Evolutionary conservation across 2,888 invertebrate genomes (phyloP).

Genomic region (Pegoplata infirma): DNA sequence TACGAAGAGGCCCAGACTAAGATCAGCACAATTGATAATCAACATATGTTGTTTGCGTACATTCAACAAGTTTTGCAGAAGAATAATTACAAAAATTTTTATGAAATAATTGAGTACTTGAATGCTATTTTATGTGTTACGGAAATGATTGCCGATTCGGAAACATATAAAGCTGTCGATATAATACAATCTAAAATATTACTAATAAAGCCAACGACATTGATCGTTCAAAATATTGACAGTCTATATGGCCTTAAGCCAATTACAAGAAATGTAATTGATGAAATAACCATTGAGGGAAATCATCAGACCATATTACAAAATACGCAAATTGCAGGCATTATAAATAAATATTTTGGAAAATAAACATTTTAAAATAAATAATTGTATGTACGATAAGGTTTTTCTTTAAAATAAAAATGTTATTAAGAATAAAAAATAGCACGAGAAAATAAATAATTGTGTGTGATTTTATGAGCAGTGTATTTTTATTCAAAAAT

Average conservation of each 20-base stretch:
- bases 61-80: slow-evolving; percentile 18
- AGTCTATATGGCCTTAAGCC: slow-evolving; percentile 42
- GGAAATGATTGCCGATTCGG: neutral
- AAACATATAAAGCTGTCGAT: slow-evolving; percentile 15
- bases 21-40: neutral
- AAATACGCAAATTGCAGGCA: slow-evolving; percentile 81
- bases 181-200: slow-evolving; percentile 40
- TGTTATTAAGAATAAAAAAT: too few species aligned
- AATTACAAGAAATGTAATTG: slow-evolving; percentile 28
- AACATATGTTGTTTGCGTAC: neutral
- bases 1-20: neutral
- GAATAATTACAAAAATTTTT: neutral
- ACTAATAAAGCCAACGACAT: slow-evolving; percentile 25
- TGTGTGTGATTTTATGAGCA: too few species aligned
- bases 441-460: too few species aligned
- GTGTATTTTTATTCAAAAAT: too few species aligned
- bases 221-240: slow-evolving; percentile 24
- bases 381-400: too few species aligned
- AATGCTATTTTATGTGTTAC: slow-evolving; percentile 18
- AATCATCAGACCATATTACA: slow-evolving; percentile 84
- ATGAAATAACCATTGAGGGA: slow-evolving; percentile 81
- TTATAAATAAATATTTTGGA: slow-evolving; percentile 79
- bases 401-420: too few species aligned
- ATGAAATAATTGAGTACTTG: slow-evolving; percentile 11
- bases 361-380: too few species aligned